Evolutionary conservation across 1,140 invertebrate species (phyloP).

Genomic region (Sipha flava): DNA sequence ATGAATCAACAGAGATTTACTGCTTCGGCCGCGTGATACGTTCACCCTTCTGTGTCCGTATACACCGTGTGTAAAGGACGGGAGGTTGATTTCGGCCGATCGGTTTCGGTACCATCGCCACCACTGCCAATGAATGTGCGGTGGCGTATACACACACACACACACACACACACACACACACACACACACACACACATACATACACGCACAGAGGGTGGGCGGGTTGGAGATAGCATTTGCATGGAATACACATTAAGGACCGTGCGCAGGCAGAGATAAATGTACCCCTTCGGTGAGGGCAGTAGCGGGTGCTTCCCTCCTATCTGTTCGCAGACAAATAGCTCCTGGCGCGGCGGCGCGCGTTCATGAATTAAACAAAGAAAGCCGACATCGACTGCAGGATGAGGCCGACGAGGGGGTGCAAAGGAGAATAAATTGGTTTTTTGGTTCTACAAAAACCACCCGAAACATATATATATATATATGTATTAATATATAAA

Average conservation of each 20-base stretch:
- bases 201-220: background rate
- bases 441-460: constrained; percentile 25
- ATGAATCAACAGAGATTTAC: background rate
- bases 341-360: background rate
- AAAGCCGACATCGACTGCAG: background rate
- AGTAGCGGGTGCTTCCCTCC: background rate
- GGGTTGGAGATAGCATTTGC: background rate
- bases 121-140: background rate
- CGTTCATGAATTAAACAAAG: constrained; percentile 31
- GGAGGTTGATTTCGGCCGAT: constrained; percentile 13
- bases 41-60: background rate
- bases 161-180: no score
- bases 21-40: background rate
- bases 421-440: constrained; percentile 21
- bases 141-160: background rate
- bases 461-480: background rate
- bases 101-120: background rate
- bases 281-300: background rate
- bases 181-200: no score
- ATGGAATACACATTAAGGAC: constrained; percentile 28
- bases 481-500: background rate
- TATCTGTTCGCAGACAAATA: constrained; percentile 9
- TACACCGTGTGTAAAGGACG: background rate
- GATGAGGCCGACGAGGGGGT: no score
- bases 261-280: constrained; percentile 21